Evolutionary conservation across 2,113 vertebrate species (phyloP).

Genomic region (Carassius carassius): DNA sequence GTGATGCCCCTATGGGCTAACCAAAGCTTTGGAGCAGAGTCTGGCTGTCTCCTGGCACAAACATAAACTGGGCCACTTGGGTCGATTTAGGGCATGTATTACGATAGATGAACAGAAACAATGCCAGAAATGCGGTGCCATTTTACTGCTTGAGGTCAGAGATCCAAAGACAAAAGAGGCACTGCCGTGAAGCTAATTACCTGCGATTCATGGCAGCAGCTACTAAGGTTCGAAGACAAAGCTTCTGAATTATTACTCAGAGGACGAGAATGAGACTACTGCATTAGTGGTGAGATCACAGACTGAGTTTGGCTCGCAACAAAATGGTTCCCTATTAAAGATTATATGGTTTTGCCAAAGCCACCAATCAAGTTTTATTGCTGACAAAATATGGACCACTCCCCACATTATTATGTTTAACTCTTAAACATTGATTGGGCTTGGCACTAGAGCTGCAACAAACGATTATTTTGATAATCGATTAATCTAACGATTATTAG

Average conservation of each 20-base stretch:
- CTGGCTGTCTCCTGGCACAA: background rate
- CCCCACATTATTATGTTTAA: background rate
- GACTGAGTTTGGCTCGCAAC: background rate
- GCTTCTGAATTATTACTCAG: background rate
- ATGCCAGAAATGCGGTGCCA: background rate
- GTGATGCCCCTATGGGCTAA: background rate
- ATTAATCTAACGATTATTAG: too few species aligned
- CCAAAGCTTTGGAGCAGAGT: background rate
- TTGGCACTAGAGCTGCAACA: background rate
- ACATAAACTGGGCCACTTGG: slow-evolving; percentile 11
- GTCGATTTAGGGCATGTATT: slow-evolving; percentile 2
- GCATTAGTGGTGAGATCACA: slow-evolving; percentile 12
- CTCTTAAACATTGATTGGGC: background rate
- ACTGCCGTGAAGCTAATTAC: slow-evolving; percentile 13
- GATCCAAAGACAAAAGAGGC: background rate
- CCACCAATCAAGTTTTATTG: background rate
- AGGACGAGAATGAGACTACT: background rate
- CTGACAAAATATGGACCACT: background rate
- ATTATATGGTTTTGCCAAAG: background rate
- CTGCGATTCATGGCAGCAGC: background rate
- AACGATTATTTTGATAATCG: too few species aligned
- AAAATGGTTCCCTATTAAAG: background rate
- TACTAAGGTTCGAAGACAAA: background rate
- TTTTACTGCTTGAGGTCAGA: background rate
- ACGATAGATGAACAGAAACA: background rate